These are phyloP conservation scores for Synergus gifuensis DNA, from an alignment of 2,888 invertebrate genomes.

Conservation along the genomic window DNA sequence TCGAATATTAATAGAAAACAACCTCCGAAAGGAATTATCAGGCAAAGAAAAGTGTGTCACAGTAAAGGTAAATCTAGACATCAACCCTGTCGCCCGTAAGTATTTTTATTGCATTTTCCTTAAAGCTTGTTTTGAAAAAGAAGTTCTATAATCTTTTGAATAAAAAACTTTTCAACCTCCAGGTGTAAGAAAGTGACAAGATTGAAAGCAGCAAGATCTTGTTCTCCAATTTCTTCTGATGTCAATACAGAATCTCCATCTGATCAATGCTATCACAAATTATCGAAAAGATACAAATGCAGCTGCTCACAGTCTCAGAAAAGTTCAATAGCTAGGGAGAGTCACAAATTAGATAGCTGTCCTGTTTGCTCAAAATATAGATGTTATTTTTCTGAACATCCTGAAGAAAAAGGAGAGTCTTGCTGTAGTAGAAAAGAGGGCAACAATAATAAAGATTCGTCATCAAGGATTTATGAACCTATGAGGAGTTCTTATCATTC, in stretches of 20 bases:
- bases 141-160: slow-evolving; percentile 13
- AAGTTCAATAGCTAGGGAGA: slow-evolving; percentile 48
- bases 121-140: not conserved
- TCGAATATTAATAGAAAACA: slow-evolving; percentile 62
- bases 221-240: slow-evolving; percentile 46
- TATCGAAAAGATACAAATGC: slow-evolving; percentile 49
- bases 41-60: slow-evolving; percentile 74
- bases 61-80: slow-evolving; percentile 60
- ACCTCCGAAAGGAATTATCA: slow-evolving; percentile 65
- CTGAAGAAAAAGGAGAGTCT: slow-evolving; percentile 23
- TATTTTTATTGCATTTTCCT: slow-evolving; percentile 30
- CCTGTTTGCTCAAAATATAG: slow-evolving; percentile 71
- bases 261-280: slow-evolving; percentile 59
- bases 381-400: slow-evolving; percentile 64
- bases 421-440: not conserved
- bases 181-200: slow-evolving; percentile 47
- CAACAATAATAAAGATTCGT: slow-evolving; percentile 26
- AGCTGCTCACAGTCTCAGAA: slow-evolving; percentile 43
- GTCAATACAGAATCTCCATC: slow-evolving; percentile 49
- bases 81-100: slow-evolving; percentile 63
- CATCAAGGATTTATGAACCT: slow-evolving; percentile 46
- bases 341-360: slow-evolving; percentile 57
- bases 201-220: slow-evolving; percentile 21
- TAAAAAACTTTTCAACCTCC: slow-evolving; percentile 33
- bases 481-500: slow-evolving; percentile 41